Conservation (phyloP, 35 echinoderm and acorn worm genomes). For the Ophioderma brevispina region DNA sequence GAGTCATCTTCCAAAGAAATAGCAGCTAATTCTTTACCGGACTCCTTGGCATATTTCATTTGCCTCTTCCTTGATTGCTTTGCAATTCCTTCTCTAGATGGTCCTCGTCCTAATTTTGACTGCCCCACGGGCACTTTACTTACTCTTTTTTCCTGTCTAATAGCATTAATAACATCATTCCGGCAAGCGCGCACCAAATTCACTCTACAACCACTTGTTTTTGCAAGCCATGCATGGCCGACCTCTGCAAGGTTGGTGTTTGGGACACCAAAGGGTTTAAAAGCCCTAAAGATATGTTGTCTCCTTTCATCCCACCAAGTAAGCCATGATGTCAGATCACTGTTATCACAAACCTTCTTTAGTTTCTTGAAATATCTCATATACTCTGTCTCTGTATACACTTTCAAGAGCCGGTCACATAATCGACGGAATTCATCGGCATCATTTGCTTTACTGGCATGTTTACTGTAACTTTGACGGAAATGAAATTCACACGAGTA, state of each 20-base stretch:
- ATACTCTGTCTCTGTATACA: not conserved
- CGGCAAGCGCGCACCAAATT: not conserved
- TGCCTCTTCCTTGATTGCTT: not conserved
- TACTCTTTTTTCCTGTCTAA: not conserved
- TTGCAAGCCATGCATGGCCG: not conserved
- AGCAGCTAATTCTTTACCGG: not conserved
- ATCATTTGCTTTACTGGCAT: not conserved
- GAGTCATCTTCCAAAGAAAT: not conserved
- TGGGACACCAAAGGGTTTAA: conserved; percentile 8
- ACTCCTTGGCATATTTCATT: not conserved
- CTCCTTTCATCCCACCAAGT: not conserved
- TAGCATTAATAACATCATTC: conserved; percentile 13
- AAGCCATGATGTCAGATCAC: not conserved
- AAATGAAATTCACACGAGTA: conserved; percentile 15
- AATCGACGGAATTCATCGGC: not conserved
- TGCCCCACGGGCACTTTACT: not conserved
- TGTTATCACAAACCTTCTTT: not conserved
- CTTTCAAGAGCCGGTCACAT: not conserved
- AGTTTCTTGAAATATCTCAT: not conserved
- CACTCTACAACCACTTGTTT: not conserved
- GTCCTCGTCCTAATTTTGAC: not conserved
- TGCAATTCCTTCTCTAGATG: not conserved
- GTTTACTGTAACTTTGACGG: not conserved
- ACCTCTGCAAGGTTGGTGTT: not conserved
- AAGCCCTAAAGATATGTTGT: conserved; percentile 9